Evolutionary conservation across 1,140 invertebrate genomes (phyloP).

Genomic region (Cydia strobilella): DNA sequence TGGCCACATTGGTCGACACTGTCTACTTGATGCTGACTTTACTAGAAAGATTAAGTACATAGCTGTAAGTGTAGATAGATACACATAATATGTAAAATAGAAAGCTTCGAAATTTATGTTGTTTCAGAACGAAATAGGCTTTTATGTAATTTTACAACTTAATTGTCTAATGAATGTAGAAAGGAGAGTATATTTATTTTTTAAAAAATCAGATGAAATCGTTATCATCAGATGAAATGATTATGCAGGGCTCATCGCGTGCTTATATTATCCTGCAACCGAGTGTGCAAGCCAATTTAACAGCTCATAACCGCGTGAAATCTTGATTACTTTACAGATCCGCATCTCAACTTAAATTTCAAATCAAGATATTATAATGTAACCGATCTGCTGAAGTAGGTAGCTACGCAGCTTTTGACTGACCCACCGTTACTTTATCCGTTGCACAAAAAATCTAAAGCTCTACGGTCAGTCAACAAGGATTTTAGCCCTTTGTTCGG

Average conservation of each 20-base stretch:
- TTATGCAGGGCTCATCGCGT: not conserved
- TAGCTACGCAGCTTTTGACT: slow-evolving; percentile 42
- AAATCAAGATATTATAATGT: slow-evolving; percentile 56
- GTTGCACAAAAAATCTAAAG: slow-evolving; percentile 50
- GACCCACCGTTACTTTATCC: slow-evolving; percentile 42
- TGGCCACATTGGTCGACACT: no score
- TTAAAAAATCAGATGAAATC: no score
- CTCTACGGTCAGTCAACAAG: slow-evolving; percentile 71
- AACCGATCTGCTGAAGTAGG: slow-evolving; percentile 47
- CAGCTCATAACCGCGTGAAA: slow-evolving; percentile 52
- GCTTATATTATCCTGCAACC: slow-evolving; percentile 27
- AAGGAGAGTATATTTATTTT: no score
- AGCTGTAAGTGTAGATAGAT: no score
- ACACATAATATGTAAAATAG: no score
- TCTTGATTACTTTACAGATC: slow-evolving; percentile 52
- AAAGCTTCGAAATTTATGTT: no score
- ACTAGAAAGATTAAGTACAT: no score
- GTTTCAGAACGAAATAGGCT: no score
- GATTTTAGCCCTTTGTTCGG: slow-evolving; percentile 58
- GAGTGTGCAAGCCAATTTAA: slow-evolving; percentile 55
- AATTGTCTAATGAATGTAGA: no score
- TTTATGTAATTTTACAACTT: no score
- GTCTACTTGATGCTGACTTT: no score
- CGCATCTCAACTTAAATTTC: slow-evolving; percentile 37
- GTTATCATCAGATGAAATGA: not conserved